phyloP scores from a whole-genome alignment of 1,140 invertebrate species.

The Sycophaga agraensis region DNA sequence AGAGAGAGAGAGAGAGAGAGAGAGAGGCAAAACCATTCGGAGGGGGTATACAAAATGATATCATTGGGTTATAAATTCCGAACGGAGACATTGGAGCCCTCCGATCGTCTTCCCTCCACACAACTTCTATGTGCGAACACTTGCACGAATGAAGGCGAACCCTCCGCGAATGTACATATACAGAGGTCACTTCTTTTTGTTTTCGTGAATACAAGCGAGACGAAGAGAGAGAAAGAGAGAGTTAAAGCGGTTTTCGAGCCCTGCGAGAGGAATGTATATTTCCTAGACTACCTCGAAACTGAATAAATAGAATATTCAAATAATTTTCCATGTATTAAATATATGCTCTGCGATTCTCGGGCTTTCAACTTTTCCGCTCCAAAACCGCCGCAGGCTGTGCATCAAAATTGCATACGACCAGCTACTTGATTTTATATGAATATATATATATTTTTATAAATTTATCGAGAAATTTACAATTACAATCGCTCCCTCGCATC shows the following conservation, averaged over 20 bases:
- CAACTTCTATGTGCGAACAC: background rate
- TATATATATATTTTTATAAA: no score
- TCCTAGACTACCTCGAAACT: conserved; percentile 35
- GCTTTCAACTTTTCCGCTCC: no score
- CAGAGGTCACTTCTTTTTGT: no score
- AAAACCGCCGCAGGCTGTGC: no score
- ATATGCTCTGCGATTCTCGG: background rate
- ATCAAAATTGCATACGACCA: no score
- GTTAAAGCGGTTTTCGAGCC: background rate
- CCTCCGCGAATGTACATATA: no score
- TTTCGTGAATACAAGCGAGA: no score
- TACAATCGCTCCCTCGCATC: no score
- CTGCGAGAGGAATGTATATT: conserved; percentile 31
- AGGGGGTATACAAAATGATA: conserved; percentile 51
- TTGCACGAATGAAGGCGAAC: background rate
- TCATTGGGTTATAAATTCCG: conserved; percentile 58
- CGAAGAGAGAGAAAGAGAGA: no score
- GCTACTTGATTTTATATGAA: no score
- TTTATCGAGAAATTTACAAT: no score
- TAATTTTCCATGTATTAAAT: conserved; percentile 43
- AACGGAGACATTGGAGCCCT: conserved; percentile 49
- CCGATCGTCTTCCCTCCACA: conserved; percentile 40
- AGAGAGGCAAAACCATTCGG: background rate
- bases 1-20: background rate
- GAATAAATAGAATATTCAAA: conserved; percentile 54